Evolutionary conservation across 1,140 invertebrate genomes (phyloP).

Genomic region (Centruroides sculpturatus): DNA sequence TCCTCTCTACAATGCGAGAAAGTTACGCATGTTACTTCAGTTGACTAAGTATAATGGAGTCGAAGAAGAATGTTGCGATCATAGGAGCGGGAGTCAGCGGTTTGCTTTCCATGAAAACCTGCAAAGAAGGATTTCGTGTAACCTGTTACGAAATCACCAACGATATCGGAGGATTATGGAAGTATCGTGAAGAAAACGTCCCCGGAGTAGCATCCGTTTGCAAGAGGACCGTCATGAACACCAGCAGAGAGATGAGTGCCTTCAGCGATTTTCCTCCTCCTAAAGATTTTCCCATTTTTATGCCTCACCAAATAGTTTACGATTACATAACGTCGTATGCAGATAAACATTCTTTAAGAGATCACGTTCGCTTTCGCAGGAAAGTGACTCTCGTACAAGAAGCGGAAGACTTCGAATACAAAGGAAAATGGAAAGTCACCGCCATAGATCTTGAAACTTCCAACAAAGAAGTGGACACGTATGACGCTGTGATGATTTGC

Average conservation of each 20-base stretch:
- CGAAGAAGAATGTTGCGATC: constrained; percentile 1
- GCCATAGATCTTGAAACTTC: constrained; percentile 15
- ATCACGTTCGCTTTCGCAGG: not conserved
- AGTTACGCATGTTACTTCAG: too few species aligned
- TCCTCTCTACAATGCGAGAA: too few species aligned
- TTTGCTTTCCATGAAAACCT: constrained; percentile 2
- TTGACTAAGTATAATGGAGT: not conserved
- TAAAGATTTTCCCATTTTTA: constrained; percentile 23
- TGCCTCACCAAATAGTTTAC: constrained; percentile 23
- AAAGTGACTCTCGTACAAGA: constrained; percentile 13
- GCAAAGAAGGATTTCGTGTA: constrained; percentile 19
- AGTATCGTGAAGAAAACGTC: constrained; percentile 27
- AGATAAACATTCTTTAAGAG: constrained; percentile 23
- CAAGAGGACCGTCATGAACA: constrained; percentile 28
- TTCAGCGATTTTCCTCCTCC: constrained; percentile 23
- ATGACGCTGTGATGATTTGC: constrained; percentile 30
- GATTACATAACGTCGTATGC: constrained; percentile 31
- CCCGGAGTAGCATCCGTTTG: constrained; percentile 20
- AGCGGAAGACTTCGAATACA: constrained; percentile 22
- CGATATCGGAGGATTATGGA: constrained; percentile 37
- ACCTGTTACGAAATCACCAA: constrained; percentile 32
- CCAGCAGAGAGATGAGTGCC: constrained; percentile 35
- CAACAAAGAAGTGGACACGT: constrained; percentile 19
- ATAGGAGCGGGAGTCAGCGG: constrained; percentile 6
- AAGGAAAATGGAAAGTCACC: constrained; percentile 28